Percentiles rank a stretch among this genome's conserved stretches.
Conservation (phyloP, 2,113 vertebrate species). For the Nothobranchius kuhntae region DNA sequence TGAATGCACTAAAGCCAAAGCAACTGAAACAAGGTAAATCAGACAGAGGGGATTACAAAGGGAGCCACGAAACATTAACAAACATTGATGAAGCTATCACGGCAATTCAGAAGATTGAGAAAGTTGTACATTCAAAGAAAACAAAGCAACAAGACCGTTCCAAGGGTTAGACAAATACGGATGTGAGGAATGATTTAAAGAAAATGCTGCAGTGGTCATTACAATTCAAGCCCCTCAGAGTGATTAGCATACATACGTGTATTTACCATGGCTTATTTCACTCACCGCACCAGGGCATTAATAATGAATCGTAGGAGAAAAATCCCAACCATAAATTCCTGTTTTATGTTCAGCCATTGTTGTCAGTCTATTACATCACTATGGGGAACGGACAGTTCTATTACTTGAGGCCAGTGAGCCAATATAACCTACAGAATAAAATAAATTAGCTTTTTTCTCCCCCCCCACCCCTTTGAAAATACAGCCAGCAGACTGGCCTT, state of each 20-base stretch:
- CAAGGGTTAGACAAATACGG: not conserved
- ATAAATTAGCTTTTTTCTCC: conserved; percentile 23
- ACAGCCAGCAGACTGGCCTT: conserved; percentile 23
- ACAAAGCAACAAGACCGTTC: conserved; percentile 9
- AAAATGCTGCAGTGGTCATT: not conserved
- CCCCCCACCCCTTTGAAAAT: not conserved
- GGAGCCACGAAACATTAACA: conserved; percentile 7
- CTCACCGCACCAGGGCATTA: conserved; percentile 16
- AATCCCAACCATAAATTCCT: conserved; percentile 19
- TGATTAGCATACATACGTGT: conserved; percentile 12
- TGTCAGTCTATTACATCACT: conserved; percentile 39
- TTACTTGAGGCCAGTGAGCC: conserved; percentile 30
- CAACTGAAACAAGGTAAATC: not conserved
- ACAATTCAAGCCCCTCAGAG: conserved; percentile 1
- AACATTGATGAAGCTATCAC: not conserved
- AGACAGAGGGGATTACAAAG: not conserved
- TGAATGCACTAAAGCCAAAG: not conserved
- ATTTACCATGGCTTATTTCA: conserved; percentile 1
- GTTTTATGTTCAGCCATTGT: conserved; percentile 21
- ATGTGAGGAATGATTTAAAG: conserved; percentile 4
- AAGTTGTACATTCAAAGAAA: conserved; percentile 16
- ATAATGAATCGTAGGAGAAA: conserved; percentile 25
- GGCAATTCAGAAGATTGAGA: conserved; percentile 13
- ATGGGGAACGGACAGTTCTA: conserved; percentile 34
- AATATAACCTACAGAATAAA: conserved; percentile 40